phyloP scores from a whole-genome alignment of 2,113 vertebrate genomes.

The Sphaerodactylus townsendi region DNA sequence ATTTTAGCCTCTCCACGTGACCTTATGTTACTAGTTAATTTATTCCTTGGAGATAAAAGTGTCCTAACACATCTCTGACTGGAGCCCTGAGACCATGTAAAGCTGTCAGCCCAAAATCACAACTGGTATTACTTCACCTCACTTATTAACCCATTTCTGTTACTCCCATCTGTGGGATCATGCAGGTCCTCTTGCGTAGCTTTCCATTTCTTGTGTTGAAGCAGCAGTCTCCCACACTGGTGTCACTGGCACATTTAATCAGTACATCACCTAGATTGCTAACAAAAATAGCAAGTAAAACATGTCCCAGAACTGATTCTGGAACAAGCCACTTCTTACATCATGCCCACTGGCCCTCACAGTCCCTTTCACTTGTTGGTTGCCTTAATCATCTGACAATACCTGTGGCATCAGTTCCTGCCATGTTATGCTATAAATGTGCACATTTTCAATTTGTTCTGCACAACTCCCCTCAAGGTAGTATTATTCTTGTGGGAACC shows the following conservation, averaged over 20 bases:
- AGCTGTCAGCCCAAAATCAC: background rate
- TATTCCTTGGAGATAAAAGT: background rate
- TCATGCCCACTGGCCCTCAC: background rate
- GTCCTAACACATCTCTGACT: background rate
- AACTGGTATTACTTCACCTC: background rate
- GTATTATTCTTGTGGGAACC: background rate
- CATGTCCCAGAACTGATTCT: background rate
- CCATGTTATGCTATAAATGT: background rate
- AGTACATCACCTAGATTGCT: background rate
- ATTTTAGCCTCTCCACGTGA: background rate
- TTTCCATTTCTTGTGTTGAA: background rate
- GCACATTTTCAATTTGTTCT: background rate
- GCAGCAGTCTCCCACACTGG: background rate
- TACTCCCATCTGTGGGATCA: background rate
- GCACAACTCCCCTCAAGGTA: background rate
- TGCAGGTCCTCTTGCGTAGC: background rate
- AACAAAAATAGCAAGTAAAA: background rate
- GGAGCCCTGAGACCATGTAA: background rate
- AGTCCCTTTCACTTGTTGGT: background rate
- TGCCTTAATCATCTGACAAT: background rate
- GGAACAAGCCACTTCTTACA: background rate
- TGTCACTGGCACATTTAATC: background rate
- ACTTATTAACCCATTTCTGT: background rate
- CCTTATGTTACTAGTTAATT: background rate
- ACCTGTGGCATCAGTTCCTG: background rate